A percentile compares a stretch with the other conserved stretches of the same genome.
Conservation (phyloP, 2,888 invertebrate genomes). For the Microplitis deprimator region DNA sequence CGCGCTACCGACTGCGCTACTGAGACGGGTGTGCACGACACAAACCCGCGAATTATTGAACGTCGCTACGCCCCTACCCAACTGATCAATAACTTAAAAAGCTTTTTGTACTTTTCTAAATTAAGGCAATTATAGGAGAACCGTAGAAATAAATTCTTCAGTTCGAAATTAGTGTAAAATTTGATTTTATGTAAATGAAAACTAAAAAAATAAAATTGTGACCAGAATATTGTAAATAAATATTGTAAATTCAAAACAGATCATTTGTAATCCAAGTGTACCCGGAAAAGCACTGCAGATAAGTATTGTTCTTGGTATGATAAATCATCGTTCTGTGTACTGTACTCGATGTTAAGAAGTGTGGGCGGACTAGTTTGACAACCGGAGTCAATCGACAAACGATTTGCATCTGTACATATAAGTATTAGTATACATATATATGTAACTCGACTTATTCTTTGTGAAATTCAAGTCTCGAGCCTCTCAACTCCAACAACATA, state of each 20-base stretch:
- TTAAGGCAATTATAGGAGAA: too few species aligned
- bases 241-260: too few species aligned
- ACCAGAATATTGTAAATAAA: too few species aligned
- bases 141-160: too few species aligned
- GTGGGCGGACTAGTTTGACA: constrained; percentile 50
- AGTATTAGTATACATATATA: neutral
- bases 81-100: neutral
- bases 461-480: neutral
- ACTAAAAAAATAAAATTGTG: too few species aligned
- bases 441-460: neutral
- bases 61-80: neutral
- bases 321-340: constrained; percentile 29
- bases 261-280: neutral
- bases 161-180: too few species aligned
- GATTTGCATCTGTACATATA: constrained; percentile 44
- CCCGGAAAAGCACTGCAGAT: constrained; percentile 19
- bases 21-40: neutral
- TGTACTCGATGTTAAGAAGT: constrained; percentile 24
- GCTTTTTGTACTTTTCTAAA: too few species aligned
- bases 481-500: neutral
- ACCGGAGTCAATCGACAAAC: constrained; percentile 45
- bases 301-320: constrained; percentile 29
- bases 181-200: too few species aligned
- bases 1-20: constrained; percentile 69
- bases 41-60: neutral